phyloP scores from a whole-genome alignment of 1,140 invertebrate species.

The Asobara japonica region DNA sequence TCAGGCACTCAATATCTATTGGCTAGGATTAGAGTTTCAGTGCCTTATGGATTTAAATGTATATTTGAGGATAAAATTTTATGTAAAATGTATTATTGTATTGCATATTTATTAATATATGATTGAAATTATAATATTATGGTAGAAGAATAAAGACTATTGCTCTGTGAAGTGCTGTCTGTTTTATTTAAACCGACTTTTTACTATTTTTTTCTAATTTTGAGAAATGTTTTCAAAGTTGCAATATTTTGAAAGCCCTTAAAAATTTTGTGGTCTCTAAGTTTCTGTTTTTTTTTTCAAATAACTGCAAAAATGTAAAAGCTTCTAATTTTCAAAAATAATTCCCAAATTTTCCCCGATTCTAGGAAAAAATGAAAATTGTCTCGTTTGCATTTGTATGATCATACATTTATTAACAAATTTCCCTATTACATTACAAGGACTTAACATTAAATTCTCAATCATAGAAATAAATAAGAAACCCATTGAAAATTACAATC shows the following conservation, averaged over 20 bases:
- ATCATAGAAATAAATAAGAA: conserved; percentile 45
- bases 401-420: conserved; percentile 40
- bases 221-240: too few relatives aligned
- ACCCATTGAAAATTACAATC: conserved; percentile 38
- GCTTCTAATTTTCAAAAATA: too few relatives aligned
- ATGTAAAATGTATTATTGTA: conserved; percentile 34
- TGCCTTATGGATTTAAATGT: conserved; percentile 36
- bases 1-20: conserved; percentile 5
- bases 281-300: too few relatives aligned
- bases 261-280: too few relatives aligned
- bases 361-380: not conserved
- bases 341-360: not conserved
- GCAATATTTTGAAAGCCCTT: too few relatives aligned
- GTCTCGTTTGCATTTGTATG: not conserved
- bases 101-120: conserved; percentile 39
- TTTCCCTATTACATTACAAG: conserved; percentile 33
- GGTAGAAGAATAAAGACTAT: conserved; percentile 31
- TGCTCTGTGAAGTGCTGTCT: conserved; percentile 20
- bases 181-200: not conserved
- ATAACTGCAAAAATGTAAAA: too few relatives aligned
- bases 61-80: conserved; percentile 37
- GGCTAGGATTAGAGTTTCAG: conserved; percentile 25
- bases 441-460: conserved; percentile 27
- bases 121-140: conserved; percentile 30
- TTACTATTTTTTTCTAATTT: not conserved